Conservation (phyloP, 30 jellyfish, hydroid and myxozoan genomes). For the Mastigias papua region DNA sequence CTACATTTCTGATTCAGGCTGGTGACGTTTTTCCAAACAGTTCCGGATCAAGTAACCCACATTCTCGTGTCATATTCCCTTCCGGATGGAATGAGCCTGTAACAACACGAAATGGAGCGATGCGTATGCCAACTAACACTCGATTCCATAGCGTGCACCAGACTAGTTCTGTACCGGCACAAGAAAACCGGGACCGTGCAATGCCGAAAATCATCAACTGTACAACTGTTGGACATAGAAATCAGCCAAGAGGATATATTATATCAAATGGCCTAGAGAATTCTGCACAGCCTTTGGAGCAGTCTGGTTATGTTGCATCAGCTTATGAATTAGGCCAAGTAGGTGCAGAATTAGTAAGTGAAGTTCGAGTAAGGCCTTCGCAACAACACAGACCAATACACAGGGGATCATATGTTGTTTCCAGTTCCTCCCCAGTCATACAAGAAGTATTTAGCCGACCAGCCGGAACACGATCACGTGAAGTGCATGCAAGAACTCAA, state of each 20-base stretch:
- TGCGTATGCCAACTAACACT: constrained; percentile 50
- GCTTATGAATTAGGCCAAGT: constrained; percentile 19
- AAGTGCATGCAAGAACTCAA: constrained; percentile 18
- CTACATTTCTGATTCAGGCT: constrained; percentile 6
- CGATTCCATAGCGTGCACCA: constrained; percentile 37
- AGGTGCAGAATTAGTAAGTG: constrained; percentile 7
- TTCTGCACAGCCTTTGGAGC: neutral
- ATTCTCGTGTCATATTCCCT: constrained; percentile 73
- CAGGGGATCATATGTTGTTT: neutral
- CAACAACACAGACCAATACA: constrained; percentile 5
- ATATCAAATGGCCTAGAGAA: constrained; percentile 27
- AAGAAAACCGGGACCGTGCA: constrained; percentile 25
- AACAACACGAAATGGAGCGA: constrained; percentile 11
- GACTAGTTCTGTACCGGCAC: constrained; percentile 16
- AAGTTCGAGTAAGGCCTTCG: constrained; percentile 12
- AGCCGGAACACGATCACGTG: constrained; percentile 30
- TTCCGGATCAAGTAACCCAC: constrained; percentile 64
- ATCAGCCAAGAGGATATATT: constrained; percentile 39
- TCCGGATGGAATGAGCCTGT: constrained; percentile 75
- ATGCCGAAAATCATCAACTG: constrained; percentile 62
- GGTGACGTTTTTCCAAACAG: constrained; percentile 69
- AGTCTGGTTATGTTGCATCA: constrained; percentile 11
- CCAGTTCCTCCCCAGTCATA: constrained; percentile 54
- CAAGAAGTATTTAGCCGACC: constrained; percentile 57
- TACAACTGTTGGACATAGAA: constrained; percentile 54